A percentile compares a stretch with the other conserved stretches of the same genome.
These are phyloP conservation scores for Microctenopoma lineatum DNA, from an alignment of 2,797 vertebrate genomes.

Conservation along the genomic window DNA sequence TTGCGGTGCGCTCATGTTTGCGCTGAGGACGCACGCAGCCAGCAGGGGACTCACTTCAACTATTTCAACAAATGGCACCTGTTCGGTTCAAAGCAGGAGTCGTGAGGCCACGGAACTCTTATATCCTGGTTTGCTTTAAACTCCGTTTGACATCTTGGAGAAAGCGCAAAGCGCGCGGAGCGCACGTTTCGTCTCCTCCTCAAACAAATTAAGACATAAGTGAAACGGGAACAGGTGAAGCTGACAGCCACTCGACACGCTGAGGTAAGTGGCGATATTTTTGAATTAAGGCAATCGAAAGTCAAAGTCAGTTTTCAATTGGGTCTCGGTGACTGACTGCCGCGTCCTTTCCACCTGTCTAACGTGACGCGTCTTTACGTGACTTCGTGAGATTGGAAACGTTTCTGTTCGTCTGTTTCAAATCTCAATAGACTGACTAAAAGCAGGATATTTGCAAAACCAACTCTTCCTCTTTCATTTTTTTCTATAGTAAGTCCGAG, in stretches of 20 bases:
- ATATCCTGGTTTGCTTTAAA: neutral
- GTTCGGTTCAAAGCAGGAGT: slow-evolving; percentile 59
- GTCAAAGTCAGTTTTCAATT: neutral
- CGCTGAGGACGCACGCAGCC: slow-evolving; percentile 35
- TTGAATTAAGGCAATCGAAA: neutral
- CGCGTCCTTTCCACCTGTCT: neutral
- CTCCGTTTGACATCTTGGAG: neutral
- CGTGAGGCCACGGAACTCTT: slow-evolving; percentile 22
- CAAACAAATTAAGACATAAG: fast-evolving
- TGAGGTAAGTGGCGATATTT: slow-evolving; percentile 37
- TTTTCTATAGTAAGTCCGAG: neutral
- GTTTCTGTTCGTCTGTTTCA: neutral
- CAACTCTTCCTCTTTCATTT: slow-evolving; percentile 66
- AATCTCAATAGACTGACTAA: neutral
- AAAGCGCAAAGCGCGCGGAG: no score
- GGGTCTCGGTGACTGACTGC: neutral
- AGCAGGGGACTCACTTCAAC: slow-evolving; percentile 60
- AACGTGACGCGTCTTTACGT: neutral
- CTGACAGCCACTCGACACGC: no score
- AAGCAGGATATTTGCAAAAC: neutral
- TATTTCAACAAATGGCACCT: slow-evolving; percentile 78
- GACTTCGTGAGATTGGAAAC: neutral
- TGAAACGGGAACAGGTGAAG: neutral
- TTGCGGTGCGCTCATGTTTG: neutral
- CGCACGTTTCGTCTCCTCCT: neutral